Evolutionary conservation across 2,888 invertebrate genomes (phyloP).

Genomic region (Disparrhopalites patrizii): DNA sequence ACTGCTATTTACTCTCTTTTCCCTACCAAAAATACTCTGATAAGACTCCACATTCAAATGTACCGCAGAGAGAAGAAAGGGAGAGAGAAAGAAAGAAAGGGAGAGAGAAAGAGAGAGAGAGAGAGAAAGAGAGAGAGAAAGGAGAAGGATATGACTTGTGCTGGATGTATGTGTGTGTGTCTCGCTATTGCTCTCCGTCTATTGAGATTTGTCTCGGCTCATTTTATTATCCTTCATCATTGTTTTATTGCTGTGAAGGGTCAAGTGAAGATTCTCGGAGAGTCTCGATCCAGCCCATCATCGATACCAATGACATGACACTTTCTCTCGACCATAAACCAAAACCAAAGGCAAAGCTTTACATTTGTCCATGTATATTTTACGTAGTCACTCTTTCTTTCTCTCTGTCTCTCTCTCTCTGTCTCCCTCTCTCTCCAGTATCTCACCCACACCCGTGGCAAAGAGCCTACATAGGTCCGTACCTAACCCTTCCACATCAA

Average conservation of each 20-base stretch:
- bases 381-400: not conserved
- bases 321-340: constrained; percentile 29
- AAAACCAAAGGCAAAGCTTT: constrained; percentile 28
- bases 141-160: not conserved
- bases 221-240: constrained; percentile 49
- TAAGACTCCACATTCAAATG: constrained; percentile 1
- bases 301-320: constrained; percentile 31
- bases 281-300: constrained; percentile 28
- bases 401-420: not conserved
- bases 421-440: too few species aligned
- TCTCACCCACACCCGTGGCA: not conserved
- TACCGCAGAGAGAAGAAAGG: not conserved
- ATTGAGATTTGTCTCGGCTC: constrained; percentile 48
- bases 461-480: not conserved
- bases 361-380: constrained; percentile 14
- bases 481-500: constrained; percentile 2
- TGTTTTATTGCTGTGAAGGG: constrained; percentile 46
- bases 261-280: constrained; percentile 27
- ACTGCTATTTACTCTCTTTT: too few species aligned
- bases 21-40: too few species aligned
- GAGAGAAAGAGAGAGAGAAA: constrained; percentile 10
- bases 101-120: not conserved
- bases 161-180: not conserved
- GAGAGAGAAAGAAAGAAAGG: not conserved
- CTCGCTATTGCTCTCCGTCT: constrained; percentile 29